Base-by-base conservation (phyloP, 2,797 vertebrate species). In the Catharus ustulatus region DNA sequence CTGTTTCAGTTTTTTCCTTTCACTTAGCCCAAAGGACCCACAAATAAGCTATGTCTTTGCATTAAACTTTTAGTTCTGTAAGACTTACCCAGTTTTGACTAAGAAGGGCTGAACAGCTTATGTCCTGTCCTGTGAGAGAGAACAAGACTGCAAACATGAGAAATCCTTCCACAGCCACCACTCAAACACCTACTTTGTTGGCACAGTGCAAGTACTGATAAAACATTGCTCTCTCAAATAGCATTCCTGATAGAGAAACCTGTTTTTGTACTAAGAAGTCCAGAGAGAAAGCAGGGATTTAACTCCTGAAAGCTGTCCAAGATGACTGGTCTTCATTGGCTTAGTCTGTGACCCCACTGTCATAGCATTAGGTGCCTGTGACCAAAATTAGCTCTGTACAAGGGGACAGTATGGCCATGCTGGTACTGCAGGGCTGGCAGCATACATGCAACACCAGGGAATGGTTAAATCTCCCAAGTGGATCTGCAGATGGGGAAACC, bases 151-250 rank as follows among this genome's bases (percentile, higher is more conserved):
- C 57, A 66, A 94, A 82, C 38, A 59, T 49, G 32, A 84, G 34
- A 84, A 87, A 80, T 74, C 71, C 77, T 72, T 93, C 78, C 67
- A 63, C 61, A 74, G 59, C 72, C 30, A 15, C 90, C 90, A 36
- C 71, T 89, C 71, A 95, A 94, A 84, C 87, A 89, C 67, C 55
- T 90, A 59, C 55, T 36, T 77, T 87, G 61, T 80, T 96, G 86
- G 86, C 84, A 83, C 71, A 90, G 8, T 80, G 61, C 86, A 90
- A 92, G 64, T 87, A 45, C 84, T 82, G 84, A 90, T 93, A 94
- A 90, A 84, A 71, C 57, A 71, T n/a, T 90, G 51, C 86, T 95
- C 64, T 92, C 57, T 89, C 48, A 87, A 80, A 68, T 43, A 71
- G 29, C 45, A 32, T 90, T 95, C 59, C 59, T 90, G 69, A 75